A percentile compares a stretch with the other conserved stretches of the same genome.
Evolutionary conservation across 2,797 vertebrate species (phyloP).

Genomic region (Hippopotamyrus pictus): DNA sequence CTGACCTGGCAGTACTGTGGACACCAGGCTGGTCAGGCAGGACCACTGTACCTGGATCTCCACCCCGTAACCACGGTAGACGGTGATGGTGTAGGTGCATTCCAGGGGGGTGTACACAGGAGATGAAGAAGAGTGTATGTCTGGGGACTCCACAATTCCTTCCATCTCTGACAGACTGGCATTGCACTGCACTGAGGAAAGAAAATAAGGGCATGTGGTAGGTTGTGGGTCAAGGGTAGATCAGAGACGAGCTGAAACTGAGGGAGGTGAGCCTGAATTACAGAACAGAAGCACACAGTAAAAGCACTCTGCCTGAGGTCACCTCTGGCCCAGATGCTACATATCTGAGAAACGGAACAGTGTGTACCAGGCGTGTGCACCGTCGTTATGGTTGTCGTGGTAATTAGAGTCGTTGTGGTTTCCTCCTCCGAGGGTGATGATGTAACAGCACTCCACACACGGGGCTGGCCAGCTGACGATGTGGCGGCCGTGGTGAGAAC

Average conservation of each 20-base stretch:
- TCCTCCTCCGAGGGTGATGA: conserved; percentile 71
- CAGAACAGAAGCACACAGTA: not conserved
- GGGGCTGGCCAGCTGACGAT: conserved; percentile 53
- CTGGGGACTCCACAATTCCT: conserved; percentile 80
- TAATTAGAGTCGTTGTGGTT: conserved; percentile 86
- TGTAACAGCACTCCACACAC: conserved; percentile 52
- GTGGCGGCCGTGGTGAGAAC: conserved; percentile 65
- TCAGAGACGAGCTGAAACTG: not conserved
- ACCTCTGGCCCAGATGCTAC: not conserved
- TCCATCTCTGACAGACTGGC: conserved; percentile 76
- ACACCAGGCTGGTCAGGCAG: not conserved
- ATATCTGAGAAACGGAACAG: not conserved
- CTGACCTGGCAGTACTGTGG: not conserved
- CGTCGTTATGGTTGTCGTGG: conserved; percentile 85
- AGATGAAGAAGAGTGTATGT: conserved; percentile 56
- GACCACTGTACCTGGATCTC: conserved; percentile 74
- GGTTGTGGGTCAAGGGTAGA: not conserved
- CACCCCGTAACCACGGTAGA: conserved; percentile 84
- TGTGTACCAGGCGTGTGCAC: conserved; percentile 79
- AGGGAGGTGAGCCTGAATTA: not conserved
- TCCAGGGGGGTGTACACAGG: conserved; percentile 73
- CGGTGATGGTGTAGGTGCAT: conserved; percentile 83
- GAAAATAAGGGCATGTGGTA: conserved; percentile 7
- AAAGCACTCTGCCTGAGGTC: not conserved
- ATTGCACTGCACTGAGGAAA: conserved; percentile 74